phyloP scores from a whole-genome alignment of 2,113 vertebrate genomes.

The Ailurus styani region DNA sequence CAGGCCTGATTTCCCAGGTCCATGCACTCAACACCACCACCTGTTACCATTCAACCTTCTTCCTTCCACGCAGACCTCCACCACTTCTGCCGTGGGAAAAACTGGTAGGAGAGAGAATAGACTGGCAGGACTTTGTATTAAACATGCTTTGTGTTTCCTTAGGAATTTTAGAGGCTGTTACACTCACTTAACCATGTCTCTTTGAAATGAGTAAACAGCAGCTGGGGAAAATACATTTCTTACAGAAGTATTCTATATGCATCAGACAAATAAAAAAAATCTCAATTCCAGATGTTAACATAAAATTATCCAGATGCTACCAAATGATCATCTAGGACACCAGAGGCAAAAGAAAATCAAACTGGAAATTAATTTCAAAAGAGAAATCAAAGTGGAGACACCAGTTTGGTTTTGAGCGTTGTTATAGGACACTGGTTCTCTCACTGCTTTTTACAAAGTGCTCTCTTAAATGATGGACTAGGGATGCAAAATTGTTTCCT shows the following conservation, averaged over 20 bases:
- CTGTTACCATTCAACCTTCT: not conserved
- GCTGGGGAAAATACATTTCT: conserved; percentile 53
- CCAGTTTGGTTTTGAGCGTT: not conserved
- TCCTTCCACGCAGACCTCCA: not conserved
- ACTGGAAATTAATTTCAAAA: conserved; percentile 47
- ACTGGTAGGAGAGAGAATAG: not conserved
- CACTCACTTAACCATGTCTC: conserved; percentile 46
- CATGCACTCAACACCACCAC: not conserved
- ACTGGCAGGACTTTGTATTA: not conserved
- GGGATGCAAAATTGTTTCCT: not conserved
- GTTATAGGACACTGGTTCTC: not conserved
- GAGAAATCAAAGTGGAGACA: conserved; percentile 30
- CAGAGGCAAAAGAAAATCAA: conserved; percentile 30
- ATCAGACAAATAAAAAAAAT: not conserved
- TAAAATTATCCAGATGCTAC: conserved; percentile 65
- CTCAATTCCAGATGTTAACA: conserved; percentile 63
- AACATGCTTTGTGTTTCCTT: conserved; percentile 36
- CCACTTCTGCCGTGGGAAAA: conserved; percentile 16
- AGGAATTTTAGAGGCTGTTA: conserved; percentile 45
- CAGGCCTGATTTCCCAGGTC: not conserved
- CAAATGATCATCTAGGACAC: conserved; percentile 48
- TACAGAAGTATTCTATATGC: conserved; percentile 42
- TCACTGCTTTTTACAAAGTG: not conserved
- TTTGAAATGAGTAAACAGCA: conserved; percentile 56
- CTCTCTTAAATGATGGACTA: not conserved